A percentile compares a stretch with the other conserved stretches of the same genome.
phyloP scores from a whole-genome alignment of 2,888 invertebrate genomes.

The Dynastes tityus region DNA sequence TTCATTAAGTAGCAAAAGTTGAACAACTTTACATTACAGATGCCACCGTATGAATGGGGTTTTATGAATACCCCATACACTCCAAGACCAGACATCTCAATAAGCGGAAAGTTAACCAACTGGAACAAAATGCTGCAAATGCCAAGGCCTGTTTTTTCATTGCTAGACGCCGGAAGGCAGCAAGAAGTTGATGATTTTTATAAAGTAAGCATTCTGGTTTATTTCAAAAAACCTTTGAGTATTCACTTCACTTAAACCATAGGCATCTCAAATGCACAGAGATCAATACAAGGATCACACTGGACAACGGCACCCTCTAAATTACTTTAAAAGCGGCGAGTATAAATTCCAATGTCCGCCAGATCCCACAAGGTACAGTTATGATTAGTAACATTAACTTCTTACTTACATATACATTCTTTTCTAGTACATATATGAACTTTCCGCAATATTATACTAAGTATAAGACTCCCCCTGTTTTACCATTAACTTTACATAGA shows the following conservation, averaged over 20 bases:
- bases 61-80: conserved; percentile 66
- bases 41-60: conserved; percentile 69
- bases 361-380: conserved; percentile 71
- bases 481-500: conserved; percentile 73
- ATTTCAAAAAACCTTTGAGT: background rate
- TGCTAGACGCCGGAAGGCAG: conserved; percentile 67
- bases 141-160: conserved; percentile 66
- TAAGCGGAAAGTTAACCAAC: conserved; percentile 63
- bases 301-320: conserved; percentile 74
- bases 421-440: conserved; percentile 72
- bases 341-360: conserved; percentile 74
- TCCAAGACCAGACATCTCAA: conserved; percentile 66
- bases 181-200: conserved; percentile 71
- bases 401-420: background rate
- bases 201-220: conserved; percentile 63
- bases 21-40: conserved; percentile 58
- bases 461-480: conserved; percentile 75
- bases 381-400: background rate
- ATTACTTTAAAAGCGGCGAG: conserved; percentile 73
- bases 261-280: conserved; percentile 76
- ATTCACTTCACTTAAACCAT: conserved; percentile 47
- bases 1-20: too few relatives aligned
- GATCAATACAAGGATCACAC: conserved; percentile 77
- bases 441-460: conserved; percentile 75
- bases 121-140: conserved; percentile 64